Percentiles rank a stretch among this genome's conserved stretches.
Evolutionary conservation across 2,113 vertebrate species (phyloP).

Genomic region (Haemorhous mexicanus): DNA sequence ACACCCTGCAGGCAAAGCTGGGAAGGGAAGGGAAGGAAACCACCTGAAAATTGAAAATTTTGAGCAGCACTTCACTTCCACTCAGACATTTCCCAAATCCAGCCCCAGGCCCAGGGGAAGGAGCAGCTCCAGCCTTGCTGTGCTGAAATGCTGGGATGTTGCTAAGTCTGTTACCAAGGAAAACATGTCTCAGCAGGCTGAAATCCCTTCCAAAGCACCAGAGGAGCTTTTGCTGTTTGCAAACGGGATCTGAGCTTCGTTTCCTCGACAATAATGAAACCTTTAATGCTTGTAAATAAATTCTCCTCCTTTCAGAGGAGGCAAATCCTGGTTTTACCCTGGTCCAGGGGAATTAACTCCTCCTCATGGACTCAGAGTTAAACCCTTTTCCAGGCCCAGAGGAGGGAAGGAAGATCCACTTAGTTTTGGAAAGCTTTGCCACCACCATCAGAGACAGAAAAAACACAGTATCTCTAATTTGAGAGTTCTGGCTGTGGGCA

Average conservation of each 20-base stretch:
- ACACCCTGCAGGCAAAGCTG: not conserved
- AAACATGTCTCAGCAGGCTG: conserved; percentile 39
- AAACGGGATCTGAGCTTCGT: not conserved
- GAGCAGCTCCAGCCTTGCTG: conserved; percentile 1
- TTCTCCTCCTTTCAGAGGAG: not conserved
- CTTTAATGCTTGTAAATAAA: not conserved
- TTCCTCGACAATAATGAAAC: not conserved
- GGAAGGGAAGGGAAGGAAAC: not conserved
- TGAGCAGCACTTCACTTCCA: not conserved
- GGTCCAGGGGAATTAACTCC: not conserved
- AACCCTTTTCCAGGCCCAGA: not conserved
- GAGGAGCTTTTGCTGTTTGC: conserved; percentile 9
- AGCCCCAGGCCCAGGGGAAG: not conserved
- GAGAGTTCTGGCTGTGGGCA: not conserved
- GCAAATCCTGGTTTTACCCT: not conserved
- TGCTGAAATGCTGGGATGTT: not conserved
- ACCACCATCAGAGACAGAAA: not conserved
- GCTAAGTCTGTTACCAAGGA: conserved; percentile 55
- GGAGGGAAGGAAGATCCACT: not conserved
- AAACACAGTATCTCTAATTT: not conserved
- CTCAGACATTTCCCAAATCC: not conserved
- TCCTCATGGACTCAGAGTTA: not conserved
- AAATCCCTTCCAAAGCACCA: conserved; percentile 30
- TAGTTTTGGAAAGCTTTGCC: not conserved
- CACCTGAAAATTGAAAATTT: not conserved